These are phyloP conservation scores for Phalacrocorax aristotelis DNA, from an alignment of 2,113 vertebrate genomes.

Conservation along the genomic window DNA sequence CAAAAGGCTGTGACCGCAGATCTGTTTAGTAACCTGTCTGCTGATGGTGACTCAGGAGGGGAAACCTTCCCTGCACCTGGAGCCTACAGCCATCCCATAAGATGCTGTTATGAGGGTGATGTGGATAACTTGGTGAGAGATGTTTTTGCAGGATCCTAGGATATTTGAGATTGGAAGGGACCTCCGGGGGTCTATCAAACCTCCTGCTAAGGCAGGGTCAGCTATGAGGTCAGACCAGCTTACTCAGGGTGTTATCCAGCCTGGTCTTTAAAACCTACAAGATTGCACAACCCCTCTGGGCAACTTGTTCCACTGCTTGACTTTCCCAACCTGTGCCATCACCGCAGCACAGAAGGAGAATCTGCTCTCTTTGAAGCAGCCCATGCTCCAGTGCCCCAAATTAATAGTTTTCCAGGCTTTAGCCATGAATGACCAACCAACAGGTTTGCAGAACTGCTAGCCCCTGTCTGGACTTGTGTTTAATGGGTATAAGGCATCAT, in stretches of 20 bases:
- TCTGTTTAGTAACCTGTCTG: neutral
- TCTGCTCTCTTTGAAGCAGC: neutral
- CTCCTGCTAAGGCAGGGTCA: neutral
- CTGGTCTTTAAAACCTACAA: neutral
- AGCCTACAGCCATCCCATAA: neutral
- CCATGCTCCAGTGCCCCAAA: neutral
- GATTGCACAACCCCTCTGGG: neutral
- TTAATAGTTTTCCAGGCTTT: neutral
- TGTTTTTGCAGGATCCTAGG: neutral
- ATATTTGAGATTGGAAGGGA: neutral
- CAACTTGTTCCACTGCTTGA: neutral
- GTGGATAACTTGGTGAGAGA: neutral
- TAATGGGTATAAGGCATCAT: neutral
- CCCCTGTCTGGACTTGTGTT: neutral
- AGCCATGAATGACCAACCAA: neutral
- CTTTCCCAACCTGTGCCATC: neutral
- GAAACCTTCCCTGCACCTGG: neutral
- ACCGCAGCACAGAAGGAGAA: neutral
- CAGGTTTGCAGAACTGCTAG: neutral
- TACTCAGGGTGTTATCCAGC: neutral
- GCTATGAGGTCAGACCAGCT: neutral
- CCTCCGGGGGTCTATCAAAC: neutral
- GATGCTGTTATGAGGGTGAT: neutral
- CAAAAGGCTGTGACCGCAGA: neutral
- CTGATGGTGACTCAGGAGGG: neutral